Conservation (phyloP, 1,140 invertebrate genomes). For the Solenopsis invicta region DNA sequence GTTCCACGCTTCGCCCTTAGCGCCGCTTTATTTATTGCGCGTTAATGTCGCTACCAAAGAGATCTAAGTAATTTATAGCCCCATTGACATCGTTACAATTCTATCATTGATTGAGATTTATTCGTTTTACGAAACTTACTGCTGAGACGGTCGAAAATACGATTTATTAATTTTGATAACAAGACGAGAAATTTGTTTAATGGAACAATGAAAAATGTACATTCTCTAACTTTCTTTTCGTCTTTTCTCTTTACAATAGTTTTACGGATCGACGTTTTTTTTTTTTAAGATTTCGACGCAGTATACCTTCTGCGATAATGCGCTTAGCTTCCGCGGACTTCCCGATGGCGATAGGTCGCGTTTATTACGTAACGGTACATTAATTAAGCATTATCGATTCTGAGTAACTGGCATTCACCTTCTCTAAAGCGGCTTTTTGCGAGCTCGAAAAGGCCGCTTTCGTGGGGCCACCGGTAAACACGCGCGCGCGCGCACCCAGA, state of each 20-base stretch:
- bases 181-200: not conserved
- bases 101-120: not conserved
- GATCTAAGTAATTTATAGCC: conserved; percentile 30
- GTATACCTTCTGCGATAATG: not conserved
- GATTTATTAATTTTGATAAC: conserved; percentile 4
- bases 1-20: conserved; percentile 20
- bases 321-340: not conserved
- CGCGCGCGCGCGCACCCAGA: not conserved
- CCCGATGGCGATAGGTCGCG: not conserved
- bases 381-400: conserved; percentile 44
- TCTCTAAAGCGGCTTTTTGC: conserved; percentile 36
- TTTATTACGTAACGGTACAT: conserved; percentile 30
- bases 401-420: conserved; percentile 12
- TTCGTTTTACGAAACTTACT: not conserved
- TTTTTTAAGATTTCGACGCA: not conserved
- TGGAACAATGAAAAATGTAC: no score
- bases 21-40: conserved; percentile 23
- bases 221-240: not conserved
- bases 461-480: not conserved
- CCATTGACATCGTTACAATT: not conserved
- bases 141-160: not conserved
- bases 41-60: conserved; percentile 23
- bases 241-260: not conserved
- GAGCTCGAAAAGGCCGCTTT: not conserved
- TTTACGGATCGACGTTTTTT: not conserved